A percentile compares a stretch with the other conserved stretches of the same genome.
Conservation (phyloP, 2,113 vertebrate species). For the Rattus rattus region DNA sequence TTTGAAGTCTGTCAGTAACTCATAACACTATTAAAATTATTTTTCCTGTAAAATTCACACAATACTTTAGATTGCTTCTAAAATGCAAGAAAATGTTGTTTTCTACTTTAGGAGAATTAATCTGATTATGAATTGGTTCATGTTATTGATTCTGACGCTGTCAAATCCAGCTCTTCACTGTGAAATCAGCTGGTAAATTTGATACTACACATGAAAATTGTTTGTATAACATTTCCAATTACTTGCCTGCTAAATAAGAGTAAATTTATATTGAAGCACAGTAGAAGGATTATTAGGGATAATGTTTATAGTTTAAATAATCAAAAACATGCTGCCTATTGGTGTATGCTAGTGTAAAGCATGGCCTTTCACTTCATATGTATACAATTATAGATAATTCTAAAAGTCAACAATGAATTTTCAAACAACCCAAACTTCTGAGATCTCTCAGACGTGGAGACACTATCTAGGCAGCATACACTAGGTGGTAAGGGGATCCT, state of each 20-base stretch:
- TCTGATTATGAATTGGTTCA: neutral
- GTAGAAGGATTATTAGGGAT: neutral
- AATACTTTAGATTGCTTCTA: neutral
- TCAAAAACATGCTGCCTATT: neutral
- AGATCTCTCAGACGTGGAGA: too few relatives aligned
- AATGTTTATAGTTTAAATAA: neutral
- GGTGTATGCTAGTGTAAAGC: neutral
- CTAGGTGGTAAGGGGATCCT: too few relatives aligned
- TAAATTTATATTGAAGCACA: neutral
- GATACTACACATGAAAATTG: neutral
- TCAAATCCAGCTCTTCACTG: neutral
- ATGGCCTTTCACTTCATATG: neutral
- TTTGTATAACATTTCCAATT: neutral
- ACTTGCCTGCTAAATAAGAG: conserved; percentile 4
- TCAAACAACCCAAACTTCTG: neutral
- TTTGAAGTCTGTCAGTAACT: neutral
- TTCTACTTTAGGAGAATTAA: neutral
- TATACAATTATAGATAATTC: neutral
- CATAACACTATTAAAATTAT: neutral
- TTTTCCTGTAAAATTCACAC: neutral
- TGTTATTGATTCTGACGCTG: neutral
- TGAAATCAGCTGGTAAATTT: neutral
- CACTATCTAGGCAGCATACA: too few relatives aligned
- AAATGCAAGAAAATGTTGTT: neutral
- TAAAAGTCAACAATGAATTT: neutral